Percentiles rank a stretch among this genome's conserved stretches.
Conservation (phyloP, 2,797 vertebrate species). For the Xerus rutilus region DNA sequence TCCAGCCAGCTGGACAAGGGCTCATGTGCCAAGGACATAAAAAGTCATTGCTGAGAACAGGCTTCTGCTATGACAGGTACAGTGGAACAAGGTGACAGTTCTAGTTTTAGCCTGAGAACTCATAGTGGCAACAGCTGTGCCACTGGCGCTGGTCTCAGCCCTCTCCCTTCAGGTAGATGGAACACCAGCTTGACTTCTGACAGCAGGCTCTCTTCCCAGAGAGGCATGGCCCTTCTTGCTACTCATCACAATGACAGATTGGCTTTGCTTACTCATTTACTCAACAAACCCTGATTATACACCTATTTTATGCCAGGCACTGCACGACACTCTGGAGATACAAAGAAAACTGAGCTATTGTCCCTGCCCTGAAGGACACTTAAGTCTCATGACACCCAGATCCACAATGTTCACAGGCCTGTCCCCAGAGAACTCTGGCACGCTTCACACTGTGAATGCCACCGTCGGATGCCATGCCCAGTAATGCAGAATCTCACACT, state of each 20-base stretch:
- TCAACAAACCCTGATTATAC: neutral
- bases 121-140: neutral
- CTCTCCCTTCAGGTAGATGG: neutral
- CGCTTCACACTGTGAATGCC: neutral
- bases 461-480: neutral
- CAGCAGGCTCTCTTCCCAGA: neutral
- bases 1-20: neutral
- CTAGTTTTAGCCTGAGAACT: neutral
- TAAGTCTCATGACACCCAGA: neutral
- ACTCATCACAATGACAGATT: neutral
- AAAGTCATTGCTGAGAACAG: neutral
- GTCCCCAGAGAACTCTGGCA: neutral
- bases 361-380: neutral
- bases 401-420: neutral
- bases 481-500: neutral
- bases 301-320: constrained; percentile 22
- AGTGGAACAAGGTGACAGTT: neutral
- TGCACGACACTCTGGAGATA: neutral
- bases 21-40: neutral
- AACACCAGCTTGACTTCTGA: neutral
- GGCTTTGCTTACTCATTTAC: constrained; percentile 29
- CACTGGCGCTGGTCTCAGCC: neutral
- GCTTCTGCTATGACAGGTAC: neutral
- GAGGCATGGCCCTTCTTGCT: neutral
- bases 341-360: constrained; percentile 40